A percentile compares a stretch with the other conserved stretches of the same genome.
These are phyloP conservation scores for Ceratoteleas bidentatus DNA, from an alignment of 1,140 invertebrate genomes.

Conservation along the genomic window DNA sequence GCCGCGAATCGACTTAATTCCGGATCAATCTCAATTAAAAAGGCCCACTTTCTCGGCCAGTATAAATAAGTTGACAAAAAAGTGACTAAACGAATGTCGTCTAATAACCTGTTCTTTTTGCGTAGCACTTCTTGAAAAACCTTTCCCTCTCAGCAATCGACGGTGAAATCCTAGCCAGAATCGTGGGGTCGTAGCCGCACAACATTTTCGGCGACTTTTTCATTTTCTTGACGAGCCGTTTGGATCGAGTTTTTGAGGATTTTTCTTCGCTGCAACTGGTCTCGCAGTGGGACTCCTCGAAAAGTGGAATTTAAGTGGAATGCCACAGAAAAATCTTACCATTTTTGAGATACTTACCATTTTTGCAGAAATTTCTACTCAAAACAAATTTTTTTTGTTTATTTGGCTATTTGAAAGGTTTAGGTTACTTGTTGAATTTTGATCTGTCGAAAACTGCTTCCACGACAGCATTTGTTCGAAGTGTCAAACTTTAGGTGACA, in stretches of 20 bases:
- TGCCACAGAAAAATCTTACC: not conserved
- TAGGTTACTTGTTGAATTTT: too few species aligned
- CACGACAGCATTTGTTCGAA: too few species aligned
- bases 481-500: too few species aligned
- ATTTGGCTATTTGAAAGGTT: too few species aligned
- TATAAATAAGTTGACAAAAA: too few species aligned
- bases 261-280: slow-evolving; percentile 25
- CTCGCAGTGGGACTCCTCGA: slow-evolving; percentile 38
- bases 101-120: not conserved
- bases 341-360: not conserved
- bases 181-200: slow-evolving; percentile 14
- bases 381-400: too few species aligned
- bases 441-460: too few species aligned
- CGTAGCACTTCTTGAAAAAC: slow-evolving; percentile 16
- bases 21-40: not conserved
- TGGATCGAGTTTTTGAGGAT: slow-evolving; percentile 17
- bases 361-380: not conserved
- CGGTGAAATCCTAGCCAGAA: slow-evolving; percentile 67
- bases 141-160: slow-evolving; percentile 61
- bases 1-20: not conserved
- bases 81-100: too few species aligned
- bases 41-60: too few species aligned
- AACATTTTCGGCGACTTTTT: slow-evolving; percentile 24
- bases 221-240: slow-evolving; percentile 46
- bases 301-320: not conserved